Evolutionary conservation across 2,888 invertebrate species (phyloP).

Genomic region (Drosophila rellima): DNA sequence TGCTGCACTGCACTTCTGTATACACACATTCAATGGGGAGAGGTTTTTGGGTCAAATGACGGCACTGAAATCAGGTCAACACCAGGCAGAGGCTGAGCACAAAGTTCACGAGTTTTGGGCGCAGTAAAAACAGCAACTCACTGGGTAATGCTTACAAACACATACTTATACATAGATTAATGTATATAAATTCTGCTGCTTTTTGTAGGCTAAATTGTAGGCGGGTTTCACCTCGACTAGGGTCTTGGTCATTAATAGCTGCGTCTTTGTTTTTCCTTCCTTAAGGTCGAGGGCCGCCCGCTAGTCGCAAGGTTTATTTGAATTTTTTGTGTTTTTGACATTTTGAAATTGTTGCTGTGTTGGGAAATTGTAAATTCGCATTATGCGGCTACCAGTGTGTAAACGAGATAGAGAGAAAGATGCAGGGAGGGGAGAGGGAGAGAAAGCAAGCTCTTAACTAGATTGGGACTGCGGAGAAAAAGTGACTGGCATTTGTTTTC

Average conservation of each 20-base stretch:
- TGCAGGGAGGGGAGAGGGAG: not conserved
- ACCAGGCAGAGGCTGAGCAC: conserved; percentile 34
- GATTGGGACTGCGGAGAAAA: conserved; percentile 49
- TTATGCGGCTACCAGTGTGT: conserved; percentile 44
- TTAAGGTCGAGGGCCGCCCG: conserved; percentile 50
- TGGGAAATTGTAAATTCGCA: conserved; percentile 73
- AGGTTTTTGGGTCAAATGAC: conserved; percentile 68
- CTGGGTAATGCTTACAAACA: conserved; percentile 45
- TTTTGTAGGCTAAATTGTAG: conserved; percentile 14
- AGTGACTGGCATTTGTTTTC: conserved; percentile 78
- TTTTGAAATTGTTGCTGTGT: conserved; percentile 67
- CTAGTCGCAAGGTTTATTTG: conserved; percentile 62
- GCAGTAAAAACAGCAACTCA: conserved; percentile 69
- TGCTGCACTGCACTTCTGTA: conserved; percentile 44
- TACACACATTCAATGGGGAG: conserved; percentile 2
- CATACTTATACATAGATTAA: conserved; percentile 8
- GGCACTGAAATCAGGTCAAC: conserved; percentile 82
- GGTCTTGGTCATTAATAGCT: conserved; percentile 59
- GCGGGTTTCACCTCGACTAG: conserved; percentile 40
- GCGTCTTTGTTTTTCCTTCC: conserved; percentile 32
- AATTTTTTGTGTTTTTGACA: conserved; percentile 69
- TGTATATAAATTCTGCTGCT: conserved; percentile 2
- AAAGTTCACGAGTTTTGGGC: conserved; percentile 32
- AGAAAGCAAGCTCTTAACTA: conserved; percentile 58
- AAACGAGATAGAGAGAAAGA: not conserved